Evolutionary conservation across 2,113 vertebrate species (phyloP).

Genomic region (Arizona elegans): DNA sequence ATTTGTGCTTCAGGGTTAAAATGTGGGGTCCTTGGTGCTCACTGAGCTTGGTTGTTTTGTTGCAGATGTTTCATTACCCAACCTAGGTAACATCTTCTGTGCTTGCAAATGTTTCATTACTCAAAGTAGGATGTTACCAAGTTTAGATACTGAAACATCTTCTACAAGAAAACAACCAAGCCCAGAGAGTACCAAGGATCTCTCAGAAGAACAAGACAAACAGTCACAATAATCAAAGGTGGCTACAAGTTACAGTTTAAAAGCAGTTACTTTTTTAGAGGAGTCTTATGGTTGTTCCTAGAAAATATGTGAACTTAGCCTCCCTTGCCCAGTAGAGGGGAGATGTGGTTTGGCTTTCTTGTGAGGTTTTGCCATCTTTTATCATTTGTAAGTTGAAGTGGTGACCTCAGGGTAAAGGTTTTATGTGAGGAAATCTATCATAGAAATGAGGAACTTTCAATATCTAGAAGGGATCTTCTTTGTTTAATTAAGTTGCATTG

Average conservation of each 20-base stretch:
- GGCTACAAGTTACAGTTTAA: not conserved
- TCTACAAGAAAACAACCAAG: no score
- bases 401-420: not conserved
- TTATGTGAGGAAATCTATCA: not conserved
- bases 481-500: not conserved
- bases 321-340: not conserved
- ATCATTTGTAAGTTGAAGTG: not conserved
- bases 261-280: not conserved
- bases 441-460: not conserved
- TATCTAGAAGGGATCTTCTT: not conserved
- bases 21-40: no score
- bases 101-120: no score
- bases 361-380: not conserved
- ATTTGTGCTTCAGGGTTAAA: no score
- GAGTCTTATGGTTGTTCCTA: not conserved
- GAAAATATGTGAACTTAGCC: not conserved
- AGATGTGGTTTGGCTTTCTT: not conserved
- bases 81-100: no score
- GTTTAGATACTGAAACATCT: no score
- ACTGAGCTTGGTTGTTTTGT: no score
- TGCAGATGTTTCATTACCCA: no score
- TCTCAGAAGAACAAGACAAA: no score
- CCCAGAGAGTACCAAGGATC: no score
- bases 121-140: no score
- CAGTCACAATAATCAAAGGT: no score